These are phyloP conservation scores for Eupithecia pulchellata DNA, from an alignment of 2,888 invertebrate species.

Conservation along the genomic window DNA sequence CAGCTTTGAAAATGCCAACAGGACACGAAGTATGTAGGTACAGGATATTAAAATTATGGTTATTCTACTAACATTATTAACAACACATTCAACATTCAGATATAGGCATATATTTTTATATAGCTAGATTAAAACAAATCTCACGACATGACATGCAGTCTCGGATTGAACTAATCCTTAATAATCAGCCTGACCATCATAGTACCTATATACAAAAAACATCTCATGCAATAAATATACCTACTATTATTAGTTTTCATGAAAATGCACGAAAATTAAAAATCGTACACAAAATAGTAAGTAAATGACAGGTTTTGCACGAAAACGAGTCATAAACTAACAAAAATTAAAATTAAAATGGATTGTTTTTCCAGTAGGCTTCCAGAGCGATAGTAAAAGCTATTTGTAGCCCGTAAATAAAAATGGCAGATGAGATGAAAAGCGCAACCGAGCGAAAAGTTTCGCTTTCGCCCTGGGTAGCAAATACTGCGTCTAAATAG, in stretches of 20 bases:
- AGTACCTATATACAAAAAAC: not conserved
- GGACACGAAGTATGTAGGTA: not conserved
- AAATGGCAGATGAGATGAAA: not conserved
- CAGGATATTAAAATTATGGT: not conserved
- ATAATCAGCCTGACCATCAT: not conserved
- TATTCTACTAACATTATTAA: not conserved
- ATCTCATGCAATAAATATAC: not conserved
- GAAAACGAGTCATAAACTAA: not conserved
- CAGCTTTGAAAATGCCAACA: not conserved
- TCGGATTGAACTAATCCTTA: not conserved
- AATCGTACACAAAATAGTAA: too few relatives aligned
- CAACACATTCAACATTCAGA: not conserved
- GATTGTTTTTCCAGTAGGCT: not conserved
- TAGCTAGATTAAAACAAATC: not conserved
- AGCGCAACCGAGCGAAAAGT: not conserved
- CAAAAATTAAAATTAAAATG: too few relatives aligned
- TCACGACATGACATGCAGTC: not conserved
- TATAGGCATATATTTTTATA: not conserved
- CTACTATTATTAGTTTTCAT: not conserved
- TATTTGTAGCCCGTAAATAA: not conserved
- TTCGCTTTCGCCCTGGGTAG: not conserved
- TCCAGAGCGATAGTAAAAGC: not conserved
- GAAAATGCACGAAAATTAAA: too few relatives aligned
- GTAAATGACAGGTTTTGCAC: not conserved
- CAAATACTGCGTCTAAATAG: not conserved